phyloP scores from a whole-genome alignment of 2,113 vertebrate genomes.

The Tachycineta bicolor region DNA sequence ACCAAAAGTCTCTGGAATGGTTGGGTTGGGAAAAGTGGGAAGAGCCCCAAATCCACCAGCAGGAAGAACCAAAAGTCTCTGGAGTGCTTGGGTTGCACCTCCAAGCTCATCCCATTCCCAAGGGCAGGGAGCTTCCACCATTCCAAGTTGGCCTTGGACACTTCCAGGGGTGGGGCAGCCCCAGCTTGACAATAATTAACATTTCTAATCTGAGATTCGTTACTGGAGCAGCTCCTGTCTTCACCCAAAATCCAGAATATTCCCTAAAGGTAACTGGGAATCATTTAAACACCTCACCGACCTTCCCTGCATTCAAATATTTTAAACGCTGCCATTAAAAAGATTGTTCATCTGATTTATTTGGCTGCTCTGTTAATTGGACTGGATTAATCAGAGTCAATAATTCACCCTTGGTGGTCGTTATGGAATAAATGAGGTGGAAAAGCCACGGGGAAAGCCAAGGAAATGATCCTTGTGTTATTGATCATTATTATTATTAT shows the following conservation, averaged over 20 bases:
- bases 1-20: not conserved
- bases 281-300: not conserved
- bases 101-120: not conserved
- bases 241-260: not conserved
- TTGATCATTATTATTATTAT: too few relatives aligned
- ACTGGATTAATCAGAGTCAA: not conserved
- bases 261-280: rapidly evolving
- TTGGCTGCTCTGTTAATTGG: not conserved
- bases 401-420: not conserved
- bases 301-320: not conserved
- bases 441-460: not conserved
- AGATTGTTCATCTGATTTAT: not conserved
- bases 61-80: not conserved
- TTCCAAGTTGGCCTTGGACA: not conserved
- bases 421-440: not conserved
- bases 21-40: not conserved
- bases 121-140: not conserved
- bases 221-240: not conserved
- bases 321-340: not conserved
- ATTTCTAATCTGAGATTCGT: not conserved
- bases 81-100: not conserved
- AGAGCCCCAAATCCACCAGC: not conserved
- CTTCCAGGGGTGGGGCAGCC: too few relatives aligned
- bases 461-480: too few relatives aligned
- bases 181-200: not conserved